Evolutionary conservation across 2,113 vertebrate species (phyloP).

Genomic region (Columbina picui): DNA sequence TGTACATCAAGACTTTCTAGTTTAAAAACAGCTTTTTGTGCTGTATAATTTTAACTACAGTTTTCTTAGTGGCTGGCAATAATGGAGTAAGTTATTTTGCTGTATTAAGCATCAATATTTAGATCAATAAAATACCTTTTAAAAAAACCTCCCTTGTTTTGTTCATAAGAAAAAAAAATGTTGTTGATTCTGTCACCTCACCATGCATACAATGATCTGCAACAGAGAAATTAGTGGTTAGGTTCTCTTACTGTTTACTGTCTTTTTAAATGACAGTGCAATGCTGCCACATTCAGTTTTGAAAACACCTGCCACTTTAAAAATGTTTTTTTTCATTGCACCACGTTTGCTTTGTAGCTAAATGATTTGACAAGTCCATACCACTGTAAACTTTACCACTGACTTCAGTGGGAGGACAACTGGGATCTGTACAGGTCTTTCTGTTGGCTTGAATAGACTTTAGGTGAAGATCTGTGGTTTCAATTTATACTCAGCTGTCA

Average conservation of each 20-base stretch:
- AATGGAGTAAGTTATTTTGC: background rate
- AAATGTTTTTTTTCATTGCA: background rate
- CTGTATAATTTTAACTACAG: background rate
- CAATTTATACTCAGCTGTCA: slow-evolving; percentile 49
- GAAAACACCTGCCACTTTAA: background rate
- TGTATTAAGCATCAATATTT: background rate
- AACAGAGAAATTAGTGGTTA: background rate
- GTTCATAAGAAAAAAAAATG: background rate
- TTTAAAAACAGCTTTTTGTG: background rate
- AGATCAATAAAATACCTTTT: background rate
- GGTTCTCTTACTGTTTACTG: background rate
- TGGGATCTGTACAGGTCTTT: slow-evolving; percentile 40
- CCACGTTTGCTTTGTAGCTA: background rate
- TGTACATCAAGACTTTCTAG: background rate
- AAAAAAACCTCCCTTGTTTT: background rate
- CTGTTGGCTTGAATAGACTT: background rate
- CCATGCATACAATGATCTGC: background rate
- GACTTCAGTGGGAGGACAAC: background rate
- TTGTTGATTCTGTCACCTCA: background rate
- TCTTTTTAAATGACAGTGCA: background rate
- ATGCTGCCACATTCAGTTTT: slow-evolving; percentile 15
- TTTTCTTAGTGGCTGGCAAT: background rate
- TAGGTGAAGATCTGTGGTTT: background rate
- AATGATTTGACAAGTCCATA: slow-evolving; percentile 23
- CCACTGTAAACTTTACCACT: slow-evolving; percentile 41